Evolutionary conservation across 1,140 invertebrate genomes (phyloP).

Genomic region (Cardiocondyla obscurior): DNA sequence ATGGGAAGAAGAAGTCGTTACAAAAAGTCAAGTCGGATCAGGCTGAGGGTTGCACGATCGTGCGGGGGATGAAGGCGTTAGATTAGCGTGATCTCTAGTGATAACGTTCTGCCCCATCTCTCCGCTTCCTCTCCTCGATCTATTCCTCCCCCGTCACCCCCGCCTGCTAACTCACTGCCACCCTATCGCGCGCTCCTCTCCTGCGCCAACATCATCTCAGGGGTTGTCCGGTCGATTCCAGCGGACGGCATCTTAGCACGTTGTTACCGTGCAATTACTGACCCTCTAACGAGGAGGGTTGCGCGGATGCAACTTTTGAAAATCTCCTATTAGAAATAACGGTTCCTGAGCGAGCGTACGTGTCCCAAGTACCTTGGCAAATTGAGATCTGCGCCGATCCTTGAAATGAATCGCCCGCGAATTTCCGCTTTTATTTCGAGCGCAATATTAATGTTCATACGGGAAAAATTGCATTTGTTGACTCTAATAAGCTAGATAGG

Average conservation of each 20-base stretch:
- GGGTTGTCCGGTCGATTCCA: slow-evolving; percentile 14
- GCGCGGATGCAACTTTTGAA: slow-evolving; percentile 80
- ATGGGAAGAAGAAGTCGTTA: slow-evolving; percentile 75
- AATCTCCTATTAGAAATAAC: slow-evolving; percentile 83
- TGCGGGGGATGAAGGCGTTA: slow-evolving; percentile 77
- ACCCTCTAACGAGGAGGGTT: slow-evolving; percentile 71
- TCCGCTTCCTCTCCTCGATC: slow-evolving; percentile 47
- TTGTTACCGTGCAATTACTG: slow-evolving; percentile 79
- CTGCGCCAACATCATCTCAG: slow-evolving; percentile 32
- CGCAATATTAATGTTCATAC: slow-evolving; percentile 31
- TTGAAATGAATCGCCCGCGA: slow-evolving; percentile 60
- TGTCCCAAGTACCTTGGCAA: slow-evolving; percentile 71
- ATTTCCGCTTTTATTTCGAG: slow-evolving; percentile 41
- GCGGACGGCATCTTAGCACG: slow-evolving; percentile 72
- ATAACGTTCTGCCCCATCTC: slow-evolving; percentile 76
- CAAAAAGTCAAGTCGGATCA: slow-evolving; percentile 81
- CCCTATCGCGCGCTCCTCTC: slow-evolving; percentile 21
- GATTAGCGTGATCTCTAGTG: slow-evolving; percentile 83
- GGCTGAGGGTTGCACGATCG: slow-evolving; percentile 66
- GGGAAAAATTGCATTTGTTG: not conserved
- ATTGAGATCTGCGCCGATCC: slow-evolving; percentile 69
- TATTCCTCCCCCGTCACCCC: slow-evolving; percentile 50
- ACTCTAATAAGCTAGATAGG: not conserved
- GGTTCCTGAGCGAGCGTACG: slow-evolving; percentile 72
- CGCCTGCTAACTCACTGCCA: slow-evolving; percentile 30